phyloP scores from a whole-genome alignment of 1,140 invertebrate species.

The Conus betulinus region DNA sequence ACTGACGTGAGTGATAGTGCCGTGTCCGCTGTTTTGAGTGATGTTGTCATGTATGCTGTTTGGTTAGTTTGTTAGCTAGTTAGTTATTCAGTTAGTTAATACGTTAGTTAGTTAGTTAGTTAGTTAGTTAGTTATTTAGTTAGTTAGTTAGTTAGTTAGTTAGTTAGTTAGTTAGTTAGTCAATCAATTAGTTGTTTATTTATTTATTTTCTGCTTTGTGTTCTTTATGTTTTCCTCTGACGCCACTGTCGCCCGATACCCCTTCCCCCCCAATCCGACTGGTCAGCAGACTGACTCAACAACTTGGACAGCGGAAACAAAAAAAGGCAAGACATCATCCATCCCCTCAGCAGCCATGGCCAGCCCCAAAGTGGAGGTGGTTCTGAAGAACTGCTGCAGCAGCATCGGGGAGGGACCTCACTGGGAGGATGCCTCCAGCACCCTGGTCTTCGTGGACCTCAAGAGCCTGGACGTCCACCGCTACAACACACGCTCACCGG shows the following conservation, averaged over 20 bases:
- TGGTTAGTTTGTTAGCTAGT: too few relatives aligned
- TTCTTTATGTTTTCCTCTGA: background rate
- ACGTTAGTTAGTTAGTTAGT: too few relatives aligned
- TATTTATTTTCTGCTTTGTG: background rate
- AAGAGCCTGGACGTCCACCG: constrained; percentile 21
- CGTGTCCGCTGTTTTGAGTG: too few relatives aligned
- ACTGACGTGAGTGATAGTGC: too few relatives aligned
- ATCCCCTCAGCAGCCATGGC: constrained; percentile 18
- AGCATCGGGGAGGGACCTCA: constrained; percentile 78
- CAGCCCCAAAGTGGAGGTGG: constrained; percentile 25
- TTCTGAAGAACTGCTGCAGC: constrained; percentile 43
- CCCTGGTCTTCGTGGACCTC: constrained; percentile 83
- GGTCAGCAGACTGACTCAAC: constrained; percentile 25
- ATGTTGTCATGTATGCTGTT: too few relatives aligned
- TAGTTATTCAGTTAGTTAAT: too few relatives aligned
- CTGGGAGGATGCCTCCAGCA: constrained; percentile 81
- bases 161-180: too few relatives aligned
- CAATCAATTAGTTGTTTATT: too few relatives aligned
- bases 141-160: too few relatives aligned
- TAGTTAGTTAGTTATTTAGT: too few relatives aligned
- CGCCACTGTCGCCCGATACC: too few relatives aligned
- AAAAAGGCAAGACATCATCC: too few relatives aligned
- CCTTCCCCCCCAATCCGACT: background rate
- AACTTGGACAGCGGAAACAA: constrained; percentile 31
- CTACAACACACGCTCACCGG: constrained; percentile 23